Base-by-base conservation (phyloP, 2,888 invertebrate species). In the Xylocampa areola region DNA sequence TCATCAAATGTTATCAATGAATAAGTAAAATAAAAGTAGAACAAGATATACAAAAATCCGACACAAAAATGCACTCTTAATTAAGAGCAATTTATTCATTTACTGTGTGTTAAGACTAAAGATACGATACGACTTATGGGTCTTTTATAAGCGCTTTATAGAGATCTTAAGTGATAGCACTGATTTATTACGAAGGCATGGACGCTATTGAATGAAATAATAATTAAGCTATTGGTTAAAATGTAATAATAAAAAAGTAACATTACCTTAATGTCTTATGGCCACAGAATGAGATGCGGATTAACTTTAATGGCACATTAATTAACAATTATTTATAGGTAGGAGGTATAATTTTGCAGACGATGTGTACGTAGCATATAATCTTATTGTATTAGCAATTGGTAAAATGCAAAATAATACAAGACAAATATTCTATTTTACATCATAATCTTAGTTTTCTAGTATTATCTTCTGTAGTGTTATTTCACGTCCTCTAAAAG, bases 111-210 rank as follows among this genome's bases (percentile, higher is more conserved):
- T 76, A 76, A 73, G 73, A 51, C 41, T 44, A 47, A 43, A 81
- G 84, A 87, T 85, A 85, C 85, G 70, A 58, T 16, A 58, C 71
- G 70, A 85, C 68, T 79, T 84, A 85, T 78, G 69, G n/a, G 77
- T 73, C 76, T 74, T 80, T 77, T 82, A 79, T 67, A 70, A 76
- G 50, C 70, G 59, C 72, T 76, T 77, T 76, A 76, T 80, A 80
- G 73, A 79, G 81, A 84, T 83, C 65, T 43, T 32, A 27, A 19
- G 53, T 29, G 71, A 71, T 71, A 71, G 8, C 27, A 23, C 25
- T 54, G 70, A 73, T 73, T 73, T 73, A 73, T 40, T 45, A 47
- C 48, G 30, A 45, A 43, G 55, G 21, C 21, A 32, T 11, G 35
- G 30, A 50, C 17, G 21, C 30, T 58, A 61, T 54, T 65, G 43